These are phyloP conservation scores for Aphrocallistes beatrix DNA, from an alignment of 37 sponge, comb jelly and placozoan species.

Conservation along the genomic window DNA sequence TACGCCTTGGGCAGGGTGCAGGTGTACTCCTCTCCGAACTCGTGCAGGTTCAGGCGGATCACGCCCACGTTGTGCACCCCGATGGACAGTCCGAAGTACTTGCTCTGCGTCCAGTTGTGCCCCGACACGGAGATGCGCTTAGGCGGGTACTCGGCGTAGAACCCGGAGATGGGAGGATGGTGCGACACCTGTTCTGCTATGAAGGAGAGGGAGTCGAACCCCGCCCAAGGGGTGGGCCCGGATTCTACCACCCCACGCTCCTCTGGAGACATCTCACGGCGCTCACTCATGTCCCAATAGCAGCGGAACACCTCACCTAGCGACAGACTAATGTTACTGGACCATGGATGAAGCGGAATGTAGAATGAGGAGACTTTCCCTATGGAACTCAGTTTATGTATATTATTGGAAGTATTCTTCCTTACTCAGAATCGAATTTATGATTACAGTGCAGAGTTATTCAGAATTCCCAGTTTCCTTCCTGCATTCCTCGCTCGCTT, in stretches of 20 bases:
- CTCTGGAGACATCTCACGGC: slow-evolving; percentile 14
- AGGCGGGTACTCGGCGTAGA: slow-evolving; percentile 77
- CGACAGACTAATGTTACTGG: no score
- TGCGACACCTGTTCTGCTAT: slow-evolving; percentile 66
- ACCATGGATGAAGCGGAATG: no score
- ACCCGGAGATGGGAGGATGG: slow-evolving; percentile 61
- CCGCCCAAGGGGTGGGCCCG: slow-evolving; percentile 72
- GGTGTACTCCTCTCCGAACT: slow-evolving; percentile 76
- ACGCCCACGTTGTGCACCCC: slow-evolving; percentile 79
- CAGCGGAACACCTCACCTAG: slow-evolving; percentile 87
- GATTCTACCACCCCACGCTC: slow-evolving; percentile 32
- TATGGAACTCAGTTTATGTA: no score
- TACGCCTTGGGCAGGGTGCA: slow-evolving; percentile 83
- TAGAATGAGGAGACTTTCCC: no score
- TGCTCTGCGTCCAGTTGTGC: slow-evolving; percentile 77
- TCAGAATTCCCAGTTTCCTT: no score
- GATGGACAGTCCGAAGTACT: slow-evolving; percentile 91
- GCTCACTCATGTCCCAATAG: slow-evolving; percentile 75
- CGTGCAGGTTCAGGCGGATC: slow-evolving; percentile 62
- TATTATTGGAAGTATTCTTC: no score
- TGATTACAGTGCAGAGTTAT: no score
- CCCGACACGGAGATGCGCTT: slow-evolving; percentile 72
- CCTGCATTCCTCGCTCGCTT: no score
- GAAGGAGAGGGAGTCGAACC: slow-evolving; percentile 56
- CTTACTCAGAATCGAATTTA: no score